Percentiles rank a stretch among this genome's conserved stretches.
Evolutionary conservation across 2,797 vertebrate species (phyloP).

Genomic region (Acipenser transmontanus): DNA sequence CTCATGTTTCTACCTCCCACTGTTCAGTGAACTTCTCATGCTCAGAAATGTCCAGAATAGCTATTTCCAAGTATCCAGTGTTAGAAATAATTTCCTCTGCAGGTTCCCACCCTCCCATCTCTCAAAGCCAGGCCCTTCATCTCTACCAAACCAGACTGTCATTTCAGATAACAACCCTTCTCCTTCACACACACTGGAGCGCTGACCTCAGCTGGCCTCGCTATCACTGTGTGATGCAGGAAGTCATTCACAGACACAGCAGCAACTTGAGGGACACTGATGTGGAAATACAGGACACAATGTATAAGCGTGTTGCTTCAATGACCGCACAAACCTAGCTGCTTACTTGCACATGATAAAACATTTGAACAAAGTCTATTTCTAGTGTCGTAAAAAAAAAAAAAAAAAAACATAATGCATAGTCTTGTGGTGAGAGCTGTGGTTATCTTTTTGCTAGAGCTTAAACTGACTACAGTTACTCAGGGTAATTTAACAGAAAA

Average conservation of each 20-base stretch:
- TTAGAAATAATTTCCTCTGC: not conserved
- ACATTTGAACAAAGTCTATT: no score
- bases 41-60: not conserved
- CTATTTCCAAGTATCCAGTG: not conserved
- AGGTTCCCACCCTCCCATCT: not conserved
- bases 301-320: no score
- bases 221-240: conserved; percentile 31
- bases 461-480: no score
- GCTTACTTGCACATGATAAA: no score
- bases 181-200: conserved; percentile 9
- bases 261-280: not conserved
- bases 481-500: no score
- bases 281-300: no score
- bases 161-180: conserved; percentile 30
- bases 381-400: no score
- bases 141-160: not conserved
- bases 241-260: not conserved
- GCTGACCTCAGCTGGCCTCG: conserved; percentile 15
- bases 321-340: no score
- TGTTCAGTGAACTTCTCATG: not conserved
- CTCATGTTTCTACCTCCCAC: not conserved
- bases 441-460: no score
- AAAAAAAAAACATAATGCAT: no score
- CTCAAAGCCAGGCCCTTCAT: conserved; percentile 3
- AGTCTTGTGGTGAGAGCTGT: no score